Evolutionary conservation across 2,888 invertebrate species (phyloP), one percentile per base, ranked within the genome.

Genomic region (Bedellia somnulentella): DNA sequence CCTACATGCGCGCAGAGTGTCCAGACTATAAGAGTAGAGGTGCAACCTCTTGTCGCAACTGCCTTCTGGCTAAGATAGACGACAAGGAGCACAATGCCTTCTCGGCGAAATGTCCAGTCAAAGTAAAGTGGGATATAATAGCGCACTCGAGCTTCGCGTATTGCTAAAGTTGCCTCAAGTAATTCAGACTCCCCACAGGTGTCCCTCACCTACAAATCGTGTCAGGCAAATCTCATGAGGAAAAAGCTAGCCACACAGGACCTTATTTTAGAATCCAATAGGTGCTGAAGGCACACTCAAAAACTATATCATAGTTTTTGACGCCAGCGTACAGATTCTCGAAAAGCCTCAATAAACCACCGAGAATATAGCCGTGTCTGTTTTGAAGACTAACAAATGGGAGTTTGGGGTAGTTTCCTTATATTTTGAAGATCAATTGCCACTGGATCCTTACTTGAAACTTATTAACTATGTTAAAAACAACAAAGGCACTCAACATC

Each of bases 181-280:
- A n/a, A n/a, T n/a, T n/a, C n/a, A n/a, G n/a, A n/a, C 33, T 35
- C 37, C 32, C 33, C 32, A 37, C 35, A 34, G 34, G 30, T 31
- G 31, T 17, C 24, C 15, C 24, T 14, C 23, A 31, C 34, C 24
- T 17, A 33, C 35, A 29, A 30, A 22, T 23, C 33, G 33, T 32
- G 32, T 34, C 34, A 33, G n/a, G n/a, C n/a, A n/a, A n/a, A n/a
- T n/a, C n/a, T n/a, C n/a, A 38, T 1, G n/a, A n/a, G n/a, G n/a
- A n/a, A n/a, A n/a, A n/a, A n/a, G n/a, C n/a, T n/a, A n/a, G n/a
- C n/a, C n/a, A 35, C 35, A 5, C 9, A 35, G 1, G 38, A 40
- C 15, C 28, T 38, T 2, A 5, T 37, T 8, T 9, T 31, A 9
- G 39, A 37, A 10, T 32, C 37, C 0, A 12, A 3, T 37, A 2